Conservation (phyloP, 2,888 invertebrate species). For the Acrocyrtus sp. region DNA sequence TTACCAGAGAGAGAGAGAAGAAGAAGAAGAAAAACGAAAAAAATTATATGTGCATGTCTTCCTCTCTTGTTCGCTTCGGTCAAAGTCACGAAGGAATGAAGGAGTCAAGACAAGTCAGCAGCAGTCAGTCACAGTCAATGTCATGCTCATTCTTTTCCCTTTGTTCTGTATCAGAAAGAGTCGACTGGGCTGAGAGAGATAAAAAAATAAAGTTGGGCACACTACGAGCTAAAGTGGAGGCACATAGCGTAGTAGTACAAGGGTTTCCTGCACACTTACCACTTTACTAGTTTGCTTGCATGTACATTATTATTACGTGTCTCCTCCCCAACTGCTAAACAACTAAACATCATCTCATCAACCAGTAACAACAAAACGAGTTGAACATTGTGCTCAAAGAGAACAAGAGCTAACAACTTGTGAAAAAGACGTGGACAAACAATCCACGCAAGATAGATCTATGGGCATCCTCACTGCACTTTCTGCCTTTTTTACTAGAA, state of each 20-base stretch:
- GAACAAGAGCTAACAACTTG: conserved; percentile 40
- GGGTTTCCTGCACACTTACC: too few relatives aligned
- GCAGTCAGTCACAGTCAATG: conserved; percentile 41
- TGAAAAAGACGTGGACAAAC: conserved; percentile 50
- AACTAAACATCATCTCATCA: conserved; percentile 17
- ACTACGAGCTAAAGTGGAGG: too few relatives aligned
- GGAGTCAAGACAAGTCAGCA: conserved; percentile 37
- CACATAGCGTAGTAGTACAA: too few relatives aligned
- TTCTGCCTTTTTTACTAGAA: too few relatives aligned
- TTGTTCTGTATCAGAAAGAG: too few relatives aligned
- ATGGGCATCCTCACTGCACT: too few relatives aligned
- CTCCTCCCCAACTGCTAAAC: conserved; percentile 35
- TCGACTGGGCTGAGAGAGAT: too few relatives aligned
- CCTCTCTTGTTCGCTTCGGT: conserved; percentile 2
- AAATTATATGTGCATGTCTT: conserved; percentile 16
- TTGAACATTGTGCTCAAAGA: conserved; percentile 31
- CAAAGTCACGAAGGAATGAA: conserved; percentile 31
- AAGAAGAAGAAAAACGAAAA: conserved; percentile 18
- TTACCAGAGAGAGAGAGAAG: not conserved
- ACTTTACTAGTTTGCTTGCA: too few relatives aligned
- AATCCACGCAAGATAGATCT: conserved; percentile 17
- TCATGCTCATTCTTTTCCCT: conserved; percentile 23
- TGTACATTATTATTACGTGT: conserved; percentile 24
- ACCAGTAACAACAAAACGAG: conserved; percentile 26
- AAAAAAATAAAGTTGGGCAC: too few relatives aligned